Conservation (phyloP, 2,113 vertebrate genomes). For the Aptenodytes forsteri region DNA sequence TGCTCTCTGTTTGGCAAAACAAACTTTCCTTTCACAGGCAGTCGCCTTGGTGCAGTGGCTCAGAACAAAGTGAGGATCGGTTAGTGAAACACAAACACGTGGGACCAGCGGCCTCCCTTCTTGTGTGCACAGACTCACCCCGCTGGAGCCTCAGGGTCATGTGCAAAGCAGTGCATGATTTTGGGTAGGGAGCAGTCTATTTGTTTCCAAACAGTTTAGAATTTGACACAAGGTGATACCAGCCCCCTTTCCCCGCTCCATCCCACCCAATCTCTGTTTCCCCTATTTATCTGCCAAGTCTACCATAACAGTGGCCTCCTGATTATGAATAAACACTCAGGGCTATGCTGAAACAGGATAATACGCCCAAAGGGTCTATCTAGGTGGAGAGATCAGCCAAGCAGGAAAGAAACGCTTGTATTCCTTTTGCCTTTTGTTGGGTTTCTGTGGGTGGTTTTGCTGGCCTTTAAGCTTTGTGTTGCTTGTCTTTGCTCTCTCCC, state of each 20-base stretch:
- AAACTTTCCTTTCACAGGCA: neutral
- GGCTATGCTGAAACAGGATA: neutral
- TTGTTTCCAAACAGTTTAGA: neutral
- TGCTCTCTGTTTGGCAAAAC: neutral
- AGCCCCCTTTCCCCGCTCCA: neutral
- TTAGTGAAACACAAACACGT: neutral
- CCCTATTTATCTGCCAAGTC: neutral
- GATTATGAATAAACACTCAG: neutral
- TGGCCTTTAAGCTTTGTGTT: neutral
- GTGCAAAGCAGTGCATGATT: neutral
- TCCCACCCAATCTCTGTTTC: neutral
- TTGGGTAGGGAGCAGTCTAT: neutral
- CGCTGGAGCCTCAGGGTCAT: neutral
- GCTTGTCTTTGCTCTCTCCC: neutral
- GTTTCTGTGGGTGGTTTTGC: conserved; percentile 11
- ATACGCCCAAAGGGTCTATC: neutral
- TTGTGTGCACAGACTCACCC: neutral
- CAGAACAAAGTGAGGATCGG: neutral
- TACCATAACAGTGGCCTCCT: neutral
- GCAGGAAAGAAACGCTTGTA: neutral
- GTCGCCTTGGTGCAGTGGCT: neutral
- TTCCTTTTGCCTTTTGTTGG: neutral
- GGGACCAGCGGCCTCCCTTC: neutral
- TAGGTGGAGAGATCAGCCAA: neutral
- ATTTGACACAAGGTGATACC: neutral